These are phyloP conservation scores for Ailuropoda melanoleuca DNA, from an alignment of 2,113 vertebrate genomes.

Conservation along the genomic window DNA sequence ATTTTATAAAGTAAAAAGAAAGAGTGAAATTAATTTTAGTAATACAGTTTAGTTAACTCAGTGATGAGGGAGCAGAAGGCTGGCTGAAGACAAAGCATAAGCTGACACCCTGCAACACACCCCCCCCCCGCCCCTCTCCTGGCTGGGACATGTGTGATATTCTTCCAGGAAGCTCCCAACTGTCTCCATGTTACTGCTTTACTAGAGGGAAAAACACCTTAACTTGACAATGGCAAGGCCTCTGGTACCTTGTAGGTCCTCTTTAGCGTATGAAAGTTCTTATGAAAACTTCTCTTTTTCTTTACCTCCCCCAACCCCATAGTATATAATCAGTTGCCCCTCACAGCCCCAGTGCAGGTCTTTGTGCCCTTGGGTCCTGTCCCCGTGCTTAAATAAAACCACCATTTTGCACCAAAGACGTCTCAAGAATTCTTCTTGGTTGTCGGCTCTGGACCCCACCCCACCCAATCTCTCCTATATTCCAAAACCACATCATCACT, in stretches of 20 bases:
- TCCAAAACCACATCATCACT: neutral
- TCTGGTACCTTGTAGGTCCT: neutral
- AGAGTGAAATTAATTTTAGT: slow-evolving; percentile 2
- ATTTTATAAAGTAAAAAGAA: neutral
- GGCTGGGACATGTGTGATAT: neutral
- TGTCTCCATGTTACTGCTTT: neutral
- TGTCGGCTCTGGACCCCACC: neutral
- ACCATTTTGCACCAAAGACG: too few relatives aligned
- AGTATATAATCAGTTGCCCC: neutral
- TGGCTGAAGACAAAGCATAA: neutral
- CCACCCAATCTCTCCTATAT: neutral
- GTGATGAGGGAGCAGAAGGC: neutral
- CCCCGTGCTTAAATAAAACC: too few relatives aligned
- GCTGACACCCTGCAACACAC: neutral
- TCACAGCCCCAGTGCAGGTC: neutral
- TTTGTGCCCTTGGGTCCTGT: neutral
- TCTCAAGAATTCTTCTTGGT: neutral
- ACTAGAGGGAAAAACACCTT: neutral
- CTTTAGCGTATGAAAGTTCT: neutral
- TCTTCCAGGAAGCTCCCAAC: neutral
- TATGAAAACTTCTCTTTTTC: neutral
- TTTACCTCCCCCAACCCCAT: neutral
- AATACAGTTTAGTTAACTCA: neutral
- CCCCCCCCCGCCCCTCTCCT: too few relatives aligned
- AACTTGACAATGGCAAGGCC: too few relatives aligned